phyloP scores from a whole-genome alignment of 2,797 vertebrate species.

The Salmo trutta region DNA sequence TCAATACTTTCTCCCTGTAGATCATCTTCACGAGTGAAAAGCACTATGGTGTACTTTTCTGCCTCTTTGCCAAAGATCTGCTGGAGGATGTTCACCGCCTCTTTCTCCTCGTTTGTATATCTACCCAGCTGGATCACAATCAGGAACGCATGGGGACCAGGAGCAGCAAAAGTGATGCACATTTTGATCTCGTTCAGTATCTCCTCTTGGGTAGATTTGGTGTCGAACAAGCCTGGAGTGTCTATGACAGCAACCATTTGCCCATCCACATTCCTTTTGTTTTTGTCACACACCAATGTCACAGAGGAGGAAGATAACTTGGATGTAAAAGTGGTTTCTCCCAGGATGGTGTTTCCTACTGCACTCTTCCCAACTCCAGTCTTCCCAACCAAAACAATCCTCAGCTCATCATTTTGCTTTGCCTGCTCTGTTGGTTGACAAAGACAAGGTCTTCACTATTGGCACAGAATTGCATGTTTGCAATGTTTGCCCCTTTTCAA shows the following conservation, averaged over 20 bases:
- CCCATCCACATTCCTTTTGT: conserved; percentile 27
- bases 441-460: too few relatives aligned
- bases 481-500: too few relatives aligned
- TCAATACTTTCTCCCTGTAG: too few relatives aligned
- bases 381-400: conserved; percentile 59
- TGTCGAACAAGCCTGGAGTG: conserved; percentile 39
- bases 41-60: conserved; percentile 47
- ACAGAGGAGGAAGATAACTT: conserved; percentile 48
- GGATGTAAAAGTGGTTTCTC: conserved; percentile 52
- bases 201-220: conserved; percentile 42
- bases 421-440: too few relatives aligned
- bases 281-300: conserved; percentile 46
- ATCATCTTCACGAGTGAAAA: conserved; percentile 59
- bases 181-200: conserved; percentile 50
- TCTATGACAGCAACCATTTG: conserved; percentile 34
- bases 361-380: conserved; percentile 63
- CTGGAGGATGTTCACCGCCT: conserved; percentile 52
- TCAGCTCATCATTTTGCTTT: conserved; percentile 22
- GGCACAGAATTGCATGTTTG: too few relatives aligned
- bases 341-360: conserved; percentile 56
- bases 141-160: conserved; percentile 37
- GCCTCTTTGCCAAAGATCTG: conserved; percentile 52
- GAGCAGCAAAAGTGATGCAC: conserved; percentile 47
- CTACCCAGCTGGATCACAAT: conserved; percentile 49
- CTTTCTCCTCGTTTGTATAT: conserved; percentile 57